Percentiles rank a stretch among this genome's conserved stretches.
These are phyloP conservation scores for Piscicola geometra DNA, from an alignment of 2,888 invertebrate genomes.

Conservation along the genomic window DNA sequence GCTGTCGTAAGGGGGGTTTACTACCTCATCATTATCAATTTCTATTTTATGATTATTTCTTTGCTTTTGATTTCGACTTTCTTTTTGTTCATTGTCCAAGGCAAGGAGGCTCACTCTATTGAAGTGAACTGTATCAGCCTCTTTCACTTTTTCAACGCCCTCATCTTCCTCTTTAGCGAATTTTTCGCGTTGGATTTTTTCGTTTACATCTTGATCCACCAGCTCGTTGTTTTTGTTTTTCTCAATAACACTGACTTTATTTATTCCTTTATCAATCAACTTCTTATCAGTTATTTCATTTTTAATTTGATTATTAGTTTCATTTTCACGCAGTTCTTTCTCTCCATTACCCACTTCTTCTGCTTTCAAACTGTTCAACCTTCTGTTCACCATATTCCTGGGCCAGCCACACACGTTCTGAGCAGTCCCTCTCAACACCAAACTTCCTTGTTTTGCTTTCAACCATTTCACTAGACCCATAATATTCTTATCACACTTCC, in stretches of 20 bases:
- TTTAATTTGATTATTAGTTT: background rate
- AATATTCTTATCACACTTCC: conserved; percentile 40
- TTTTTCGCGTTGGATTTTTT: too few species aligned
- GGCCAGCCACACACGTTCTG: conserved; percentile 4
- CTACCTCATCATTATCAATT: too few species aligned
- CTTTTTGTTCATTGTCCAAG: background rate
- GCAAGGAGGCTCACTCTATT: too few species aligned
- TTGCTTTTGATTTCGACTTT: too few species aligned
- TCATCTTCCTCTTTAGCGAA: conserved; percentile 2
- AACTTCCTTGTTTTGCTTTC: too few species aligned
- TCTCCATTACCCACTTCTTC: background rate
- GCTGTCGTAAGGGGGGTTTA: background rate
- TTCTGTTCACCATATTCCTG: background rate
- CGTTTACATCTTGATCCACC: conserved; percentile 3
- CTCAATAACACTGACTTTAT: background rate
- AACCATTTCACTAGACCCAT: conserved; percentile 16
- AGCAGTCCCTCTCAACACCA: background rate
- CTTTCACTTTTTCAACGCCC: background rate
- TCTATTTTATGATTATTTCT: too few species aligned
- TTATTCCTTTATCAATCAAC: too few species aligned
- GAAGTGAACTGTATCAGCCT: too few species aligned
- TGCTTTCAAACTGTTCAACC: background rate
- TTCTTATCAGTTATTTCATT: background rate
- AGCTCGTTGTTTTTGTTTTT: background rate
- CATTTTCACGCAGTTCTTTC: background rate